phyloP scores from a whole-genome alignment of 2,113 vertebrate species.

The Hemiscyllium ocellatum region DNA sequence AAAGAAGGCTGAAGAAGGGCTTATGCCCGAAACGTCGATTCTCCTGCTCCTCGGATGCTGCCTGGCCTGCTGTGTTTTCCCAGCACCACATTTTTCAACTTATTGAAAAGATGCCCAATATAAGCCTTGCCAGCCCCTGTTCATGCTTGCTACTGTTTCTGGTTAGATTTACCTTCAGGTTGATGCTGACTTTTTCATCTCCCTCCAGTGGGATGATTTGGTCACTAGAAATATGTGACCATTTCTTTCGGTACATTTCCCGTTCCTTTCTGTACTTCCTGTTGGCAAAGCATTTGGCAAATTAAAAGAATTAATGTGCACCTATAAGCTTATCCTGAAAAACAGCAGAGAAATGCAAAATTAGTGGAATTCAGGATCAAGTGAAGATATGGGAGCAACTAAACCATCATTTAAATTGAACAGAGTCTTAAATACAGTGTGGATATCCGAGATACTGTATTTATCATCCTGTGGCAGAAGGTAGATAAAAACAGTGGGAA shows the following conservation, averaged over 20 bases:
- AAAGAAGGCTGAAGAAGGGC: too few species aligned
- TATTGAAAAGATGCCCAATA: not conserved
- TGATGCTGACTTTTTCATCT: constrained; percentile 68
- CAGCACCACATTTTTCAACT: too few species aligned
- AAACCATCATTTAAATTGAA: not conserved
- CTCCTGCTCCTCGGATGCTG: too few species aligned
- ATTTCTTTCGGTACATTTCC: constrained; percentile 70
- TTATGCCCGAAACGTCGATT: too few species aligned
- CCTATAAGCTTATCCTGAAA: not conserved
- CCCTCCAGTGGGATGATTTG: constrained; percentile 75
- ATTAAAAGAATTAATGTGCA: not conserved
- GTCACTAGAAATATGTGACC: constrained; percentile 80
- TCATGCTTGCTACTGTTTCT: not conserved
- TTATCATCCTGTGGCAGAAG: not conserved
- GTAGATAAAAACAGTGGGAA: not conserved
- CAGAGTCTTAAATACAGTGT: not conserved
- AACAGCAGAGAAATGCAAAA: not conserved
- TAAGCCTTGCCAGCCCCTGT: not conserved
- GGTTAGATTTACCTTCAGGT: constrained; percentile 70
- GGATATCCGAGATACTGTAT: not conserved
- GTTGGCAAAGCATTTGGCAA: constrained; percentile 34
- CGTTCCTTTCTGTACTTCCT: constrained; percentile 81
- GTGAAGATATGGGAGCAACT: not conserved
- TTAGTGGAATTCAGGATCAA: not conserved
- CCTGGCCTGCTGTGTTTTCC: too few species aligned